Evolutionary conservation across 1,140 invertebrate species (phyloP).

Genomic region (Battus philenor): DNA sequence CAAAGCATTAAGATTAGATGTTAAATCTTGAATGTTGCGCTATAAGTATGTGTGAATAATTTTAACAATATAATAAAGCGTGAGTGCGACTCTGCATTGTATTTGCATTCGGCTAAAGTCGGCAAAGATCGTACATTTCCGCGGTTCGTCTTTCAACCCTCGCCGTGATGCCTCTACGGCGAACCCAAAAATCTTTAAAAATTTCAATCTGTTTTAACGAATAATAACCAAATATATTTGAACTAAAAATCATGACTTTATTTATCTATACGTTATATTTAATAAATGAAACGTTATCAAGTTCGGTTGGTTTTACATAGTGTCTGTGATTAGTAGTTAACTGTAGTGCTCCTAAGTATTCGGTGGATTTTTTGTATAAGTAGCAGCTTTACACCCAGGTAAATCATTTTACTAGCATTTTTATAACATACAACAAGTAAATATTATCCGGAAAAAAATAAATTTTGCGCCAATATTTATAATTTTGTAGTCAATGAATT

Average conservation of each 20-base stretch:
- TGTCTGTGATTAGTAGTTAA: slow-evolving; percentile 52
- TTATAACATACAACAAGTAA: too few relatives aligned
- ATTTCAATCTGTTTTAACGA: slow-evolving; percentile 36
- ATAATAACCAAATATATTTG: slow-evolving; percentile 28
- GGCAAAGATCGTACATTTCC: slow-evolving; percentile 57
- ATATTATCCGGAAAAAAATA: too few relatives aligned
- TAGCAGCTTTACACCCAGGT: slow-evolving; percentile 30
- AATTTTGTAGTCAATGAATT: too few relatives aligned
- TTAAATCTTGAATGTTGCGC: slow-evolving; percentile 2
- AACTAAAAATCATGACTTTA: slow-evolving; percentile 18
- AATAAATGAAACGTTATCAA: slow-evolving; percentile 14
- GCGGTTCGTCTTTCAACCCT: slow-evolving; percentile 61
- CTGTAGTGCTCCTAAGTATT: slow-evolving; percentile 37
- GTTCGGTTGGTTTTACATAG: slow-evolving; percentile 34
- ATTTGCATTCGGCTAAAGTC: slow-evolving; percentile 61
- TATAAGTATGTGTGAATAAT: too few relatives aligned
- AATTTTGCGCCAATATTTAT: too few relatives aligned
- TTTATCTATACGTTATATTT: background rate
- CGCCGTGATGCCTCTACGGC: slow-evolving; percentile 54
- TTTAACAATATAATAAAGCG: too few relatives aligned
- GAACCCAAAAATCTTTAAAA: slow-evolving; percentile 64
- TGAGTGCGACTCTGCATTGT: slow-evolving; percentile 38
- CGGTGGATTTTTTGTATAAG: slow-evolving; percentile 20
- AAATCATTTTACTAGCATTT: too few relatives aligned
- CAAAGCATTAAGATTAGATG: too few relatives aligned